phyloP scores from a whole-genome alignment of 1,140 invertebrate genomes.

The Pissodes strobi region DNA sequence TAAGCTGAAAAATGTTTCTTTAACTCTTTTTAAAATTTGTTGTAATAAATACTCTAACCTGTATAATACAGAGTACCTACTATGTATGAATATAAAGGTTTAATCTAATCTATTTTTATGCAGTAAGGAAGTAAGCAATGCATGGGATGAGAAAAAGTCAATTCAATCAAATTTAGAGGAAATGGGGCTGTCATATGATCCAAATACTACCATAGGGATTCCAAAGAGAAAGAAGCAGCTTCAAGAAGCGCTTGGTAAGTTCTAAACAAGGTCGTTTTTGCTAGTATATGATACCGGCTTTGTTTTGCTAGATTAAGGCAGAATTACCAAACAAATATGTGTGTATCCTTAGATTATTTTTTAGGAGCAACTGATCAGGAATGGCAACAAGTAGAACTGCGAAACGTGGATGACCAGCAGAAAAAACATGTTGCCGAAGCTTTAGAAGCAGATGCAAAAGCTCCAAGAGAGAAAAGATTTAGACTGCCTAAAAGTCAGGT shows the following conservation, averaged over 20 bases:
- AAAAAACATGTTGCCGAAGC: conserved; percentile 65
- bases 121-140: conserved; percentile 75
- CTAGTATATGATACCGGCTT: too few species aligned
- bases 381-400: conserved; percentile 57
- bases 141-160: conserved; percentile 74
- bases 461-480: conserved; percentile 67
- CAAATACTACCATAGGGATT: conserved; percentile 72
- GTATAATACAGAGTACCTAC: conserved; percentile 6
- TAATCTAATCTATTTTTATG: too few species aligned
- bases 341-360: too few species aligned
- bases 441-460: conserved; percentile 75
- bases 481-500: conserved; percentile 78
- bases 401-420: conserved; percentile 44
- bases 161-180: conserved; percentile 70
- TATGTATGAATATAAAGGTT: conserved; percentile 34
- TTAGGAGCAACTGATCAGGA: conserved; percentile 17
- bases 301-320: too few species aligned
- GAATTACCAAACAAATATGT: too few species aligned
- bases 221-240: conserved; percentile 66
- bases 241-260: conserved; percentile 42
- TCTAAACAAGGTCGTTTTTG: too few species aligned
- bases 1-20: too few species aligned
- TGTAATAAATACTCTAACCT: too few species aligned
- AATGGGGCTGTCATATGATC: conserved; percentile 82
- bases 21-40: too few species aligned